Base-by-base conservation (phyloP, 2,888 invertebrate species). In the Chrysodeixis includens region DNA sequence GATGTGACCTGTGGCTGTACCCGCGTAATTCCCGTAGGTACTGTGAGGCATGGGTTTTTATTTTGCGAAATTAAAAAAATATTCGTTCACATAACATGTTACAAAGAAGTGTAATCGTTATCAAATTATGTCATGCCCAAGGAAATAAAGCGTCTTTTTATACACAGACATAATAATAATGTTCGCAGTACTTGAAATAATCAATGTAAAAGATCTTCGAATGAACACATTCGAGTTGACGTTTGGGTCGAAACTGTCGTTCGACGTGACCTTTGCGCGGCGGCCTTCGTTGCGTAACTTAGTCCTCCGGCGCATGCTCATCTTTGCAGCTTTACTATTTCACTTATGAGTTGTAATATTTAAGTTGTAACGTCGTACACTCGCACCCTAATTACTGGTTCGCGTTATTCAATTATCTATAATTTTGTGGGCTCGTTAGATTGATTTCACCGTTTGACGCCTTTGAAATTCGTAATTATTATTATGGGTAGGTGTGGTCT, bases 281-380 rank as follows among this genome's bases (percentile, higher is more conserved):
- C 79, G 84, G 83, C 83, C 85, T 85, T 83, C 30, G 68, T 86
- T 86, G 79, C 84, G 68, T 83, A 83, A 86, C 66, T 44, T 65
- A 64, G 84, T 80, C 83, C 83, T 78, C 83, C 76, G 69, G 74
- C 74, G 69, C 62, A 69, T 49, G 74, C 78, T 69, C 75, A 78
- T 78, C 74, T 79, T 60, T 60, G 66, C 62, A 66, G 62, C 67
- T 65, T 73, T 62, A 73, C 76, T 69, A 66, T 75, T 68, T 64
- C 72, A 63, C 63, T 53, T 56, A 63, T 46, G 40, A 40, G 40
- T 40, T 40, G 40, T 40, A 40, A 12, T 7, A 40, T 6, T n/a
- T n/a, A 61, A 68, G 69, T 68, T 73, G 69, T 63, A 69, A 69
- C 59, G 56, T 74, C 56, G 56, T 57, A 71, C 26, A 32, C 60